Evolutionary conservation across 2,797 vertebrate genomes (phyloP), one percentile per base, ranked within the genome.

Genomic region (Chromis chromis): DNA sequence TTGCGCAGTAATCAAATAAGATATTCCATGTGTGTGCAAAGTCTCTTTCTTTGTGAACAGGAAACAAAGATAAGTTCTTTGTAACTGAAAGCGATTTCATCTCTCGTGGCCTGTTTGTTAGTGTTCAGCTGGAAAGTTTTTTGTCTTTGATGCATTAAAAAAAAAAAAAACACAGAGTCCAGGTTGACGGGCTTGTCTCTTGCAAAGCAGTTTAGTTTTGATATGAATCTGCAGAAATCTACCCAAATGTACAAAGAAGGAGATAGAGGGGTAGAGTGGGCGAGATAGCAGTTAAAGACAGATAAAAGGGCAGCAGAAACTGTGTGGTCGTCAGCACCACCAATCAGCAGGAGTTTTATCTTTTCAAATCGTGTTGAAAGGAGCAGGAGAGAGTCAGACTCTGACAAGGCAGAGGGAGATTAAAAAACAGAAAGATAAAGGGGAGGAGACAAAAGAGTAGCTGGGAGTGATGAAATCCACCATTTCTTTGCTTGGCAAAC

Each of bases 391-490:
- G 69, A 85, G 70, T 79, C 48, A 46, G 66, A 69, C 67, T 71
- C 46, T 77, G 81, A 83, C 76, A 76, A 84, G 74, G 57, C 62
- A 27, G 65, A 24, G 61, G 40, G 58, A 86, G 78, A 86, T 82
- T 81, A 84, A 70, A 82, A 77, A 75, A 57, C 48, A 33, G 50
- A 60, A 64, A 84, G 78, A 86, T 81, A 69, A 83, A 81, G 78
- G 31, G 64, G 49, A 62, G 61, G 76, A 78, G 65, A 86, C 68
- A 74, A 79, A 76, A 65, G 68, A 79, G 65, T 36, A 50, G 74
- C 70, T 75, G 48, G 53, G 59, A 88, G 79, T 83, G 83, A 91
- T 88, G 83, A 90, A 86, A 91, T 78, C 66, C 53, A 64, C 78
- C 63, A 61, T 59, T 69, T 83, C 66, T 82, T 78, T 82, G 60